A percentile compares a stretch with the other conserved stretches of the same genome.
These are phyloP conservation scores for Aphelenchoides avenae DNA, from an alignment of 1,140 invertebrate species.

Conservation along the genomic window DNA sequence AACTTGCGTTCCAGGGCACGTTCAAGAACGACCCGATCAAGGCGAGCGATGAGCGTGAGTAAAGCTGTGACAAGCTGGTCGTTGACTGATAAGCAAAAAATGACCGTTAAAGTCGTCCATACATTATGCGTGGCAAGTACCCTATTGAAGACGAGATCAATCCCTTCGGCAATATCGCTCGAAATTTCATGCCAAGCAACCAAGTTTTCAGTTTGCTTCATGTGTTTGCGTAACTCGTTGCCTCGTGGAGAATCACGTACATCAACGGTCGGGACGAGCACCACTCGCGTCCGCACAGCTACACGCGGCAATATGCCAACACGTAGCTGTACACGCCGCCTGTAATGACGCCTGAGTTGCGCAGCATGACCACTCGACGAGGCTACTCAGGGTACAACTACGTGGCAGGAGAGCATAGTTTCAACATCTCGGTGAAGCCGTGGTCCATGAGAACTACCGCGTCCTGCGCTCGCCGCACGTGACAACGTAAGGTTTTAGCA, in stretches of 20 bases:
- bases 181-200: neutral
- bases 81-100: too few relatives aligned
- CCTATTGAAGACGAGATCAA: neutral
- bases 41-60: too few relatives aligned
- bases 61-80: too few relatives aligned
- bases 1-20: too few relatives aligned
- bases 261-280: slow-evolving; percentile 46
- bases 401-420: slow-evolving; percentile 40
- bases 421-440: slow-evolving; percentile 41
- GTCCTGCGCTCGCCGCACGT: slow-evolving; percentile 37
- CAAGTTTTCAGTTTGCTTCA: too few relatives aligned
- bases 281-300: slow-evolving; percentile 37
- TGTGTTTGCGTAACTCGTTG: too few relatives aligned
- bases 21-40: too few relatives aligned
- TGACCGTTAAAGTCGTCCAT: too few relatives aligned
- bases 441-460: slow-evolving; percentile 49
- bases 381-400: slow-evolving; percentile 50
- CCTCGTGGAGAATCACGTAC: too few relatives aligned
- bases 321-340: slow-evolving; percentile 47
- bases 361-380: slow-evolving; percentile 22
- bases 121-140: too few relatives aligned
- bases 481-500: slow-evolving; percentile 24
- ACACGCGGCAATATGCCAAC: slow-evolving; percentile 43
- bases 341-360: slow-evolving; percentile 38
- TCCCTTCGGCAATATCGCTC: neutral